Evolutionary conservation across 2,888 invertebrate genomes (phyloP), one percentile per base, ranked within the genome.

Genomic region (Synanthedon myopaeformis): DNA sequence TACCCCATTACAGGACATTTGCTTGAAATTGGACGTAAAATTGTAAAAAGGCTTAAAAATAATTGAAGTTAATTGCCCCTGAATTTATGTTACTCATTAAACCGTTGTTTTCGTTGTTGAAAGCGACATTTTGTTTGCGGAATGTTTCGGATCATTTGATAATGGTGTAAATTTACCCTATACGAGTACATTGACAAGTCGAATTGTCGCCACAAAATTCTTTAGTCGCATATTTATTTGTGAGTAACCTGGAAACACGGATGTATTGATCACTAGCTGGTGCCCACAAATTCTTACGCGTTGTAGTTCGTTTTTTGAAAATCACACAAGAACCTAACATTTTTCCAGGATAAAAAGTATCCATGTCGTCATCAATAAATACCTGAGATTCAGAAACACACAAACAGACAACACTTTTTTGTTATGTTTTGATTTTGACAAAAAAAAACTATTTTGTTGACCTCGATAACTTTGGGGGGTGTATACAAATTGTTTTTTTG

Each of bases 1-100:
- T 71, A 65, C 67, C 61, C 66, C 60, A 64, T 69, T 67, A 68
- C 65, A 55, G 59, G 56, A 65, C 61, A 68, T 69, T 69, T 63
- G 57, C 52, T 56, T 55, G 61, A 67, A 70, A 68, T 66, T 66
- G 62, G 66, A 63, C 61, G 59, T 60, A 58, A 66, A 65, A 70
- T 65, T 54, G 55, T 54, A 49, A 51, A 51, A 64, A 62, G 64
- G 60, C 56, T 60, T 58, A 53, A 57, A 64, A 63, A 56, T 56
- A 61, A 64, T 61, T 61, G 58, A 61, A 61, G 64, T 63, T 70
- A 70, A 71, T 72, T 70, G 66, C 65, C 59, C 63, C 56, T 59
- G 59, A 64, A 65, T 67, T 69, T 66, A 69, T 64, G 60, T 57
- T 55, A 56, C 62, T 58, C 60, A 62, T 66, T 61, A 63, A 60